phyloP scores from a whole-genome alignment of 2,888 invertebrate species.

The Latrodectus elegans region DNA sequence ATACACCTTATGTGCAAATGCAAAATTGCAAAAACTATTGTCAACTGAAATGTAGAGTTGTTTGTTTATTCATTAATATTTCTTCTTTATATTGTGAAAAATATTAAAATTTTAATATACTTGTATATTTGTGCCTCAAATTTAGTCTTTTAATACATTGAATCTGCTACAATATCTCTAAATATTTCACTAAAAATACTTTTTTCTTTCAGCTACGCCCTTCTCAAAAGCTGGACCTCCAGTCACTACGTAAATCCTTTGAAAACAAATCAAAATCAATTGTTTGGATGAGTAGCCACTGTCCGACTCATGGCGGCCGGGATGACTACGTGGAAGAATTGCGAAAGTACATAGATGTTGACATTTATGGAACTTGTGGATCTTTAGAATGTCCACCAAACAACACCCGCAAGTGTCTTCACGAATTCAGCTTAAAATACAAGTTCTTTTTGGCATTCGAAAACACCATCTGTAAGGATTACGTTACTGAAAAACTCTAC shows the following conservation, averaged over 20 bases:
- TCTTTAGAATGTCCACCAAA: slow-evolving; percentile 72
- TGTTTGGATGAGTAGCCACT: slow-evolving; percentile 76
- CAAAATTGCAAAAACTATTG: too few species aligned
- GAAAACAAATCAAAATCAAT: slow-evolving; percentile 74
- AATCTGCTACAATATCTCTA: too few species aligned
- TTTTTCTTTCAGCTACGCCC: slow-evolving; percentile 31
- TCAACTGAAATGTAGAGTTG: too few species aligned
- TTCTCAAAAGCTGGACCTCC: slow-evolving; percentile 21
- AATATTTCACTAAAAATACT: too few species aligned
- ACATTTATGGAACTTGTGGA: slow-evolving; percentile 75
- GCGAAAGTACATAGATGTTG: slow-evolving; percentile 73
- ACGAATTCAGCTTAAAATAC: slow-evolving; percentile 73
- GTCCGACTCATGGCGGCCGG: slow-evolving; percentile 74
- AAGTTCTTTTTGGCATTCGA: slow-evolving; percentile 75
- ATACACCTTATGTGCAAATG: too few species aligned
- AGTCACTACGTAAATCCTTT: slow-evolving; percentile 21
- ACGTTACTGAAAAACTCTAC: slow-evolving; percentile 76
- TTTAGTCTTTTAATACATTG: too few species aligned
- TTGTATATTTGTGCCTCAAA: too few species aligned
- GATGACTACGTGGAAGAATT: slow-evolving; percentile 74
- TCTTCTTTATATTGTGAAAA: too few species aligned
- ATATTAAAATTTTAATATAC: too few species aligned
- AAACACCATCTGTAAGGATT: slow-evolving; percentile 75
- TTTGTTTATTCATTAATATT: too few species aligned
- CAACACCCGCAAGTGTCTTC: slow-evolving; percentile 73